Evolutionary conservation across 2,888 invertebrate species (phyloP), one percentile per base, ranked within the genome.

Genomic region (Tachina grossa): DNA sequence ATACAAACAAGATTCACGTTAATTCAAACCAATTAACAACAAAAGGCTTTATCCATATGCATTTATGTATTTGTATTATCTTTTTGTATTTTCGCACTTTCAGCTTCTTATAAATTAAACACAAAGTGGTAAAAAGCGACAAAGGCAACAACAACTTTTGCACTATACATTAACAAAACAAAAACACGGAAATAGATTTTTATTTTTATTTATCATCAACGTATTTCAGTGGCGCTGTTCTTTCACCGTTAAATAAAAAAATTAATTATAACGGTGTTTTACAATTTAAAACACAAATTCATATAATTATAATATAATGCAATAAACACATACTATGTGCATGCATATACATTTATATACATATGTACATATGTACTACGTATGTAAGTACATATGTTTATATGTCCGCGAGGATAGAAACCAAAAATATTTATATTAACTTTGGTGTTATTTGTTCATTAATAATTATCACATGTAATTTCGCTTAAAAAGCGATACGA

Each of bases 1-100:
- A 57, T 22, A 51, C 45, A 41, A 72, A 59, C 57, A 41, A 65
- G 66, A 22, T 74, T 75, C 47, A 65, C 47, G 72, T 81, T 53
- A 83, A 78, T 83, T 83, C 77, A 72, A 72, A 72, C 19, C 77
- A 66, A 77, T 77, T 77, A 66, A 45, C 65, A 83, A 77, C 66
- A 72, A 78, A 66, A 74, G 72, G 31, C 39, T 74, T 78, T 78
- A 66, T 74, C 51, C 31, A 13, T 59, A 66, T 66, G 59, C 41
- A 57, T 61, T 68, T 68, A 63, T 63, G 47, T 72, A 53, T 79
- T 57, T 55, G 2, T 79, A 65, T 72, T 53, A 31, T 51, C 14
- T 65, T 69, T 61, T 66, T 53, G 68, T 68, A 4, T 75, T 63
- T 63, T 75, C 22, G 39, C 47, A 45, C 71, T 63, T 45, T 83